Conservation (phyloP, 2,888 invertebrate genomes). For the Melanotus villosus region DNA sequence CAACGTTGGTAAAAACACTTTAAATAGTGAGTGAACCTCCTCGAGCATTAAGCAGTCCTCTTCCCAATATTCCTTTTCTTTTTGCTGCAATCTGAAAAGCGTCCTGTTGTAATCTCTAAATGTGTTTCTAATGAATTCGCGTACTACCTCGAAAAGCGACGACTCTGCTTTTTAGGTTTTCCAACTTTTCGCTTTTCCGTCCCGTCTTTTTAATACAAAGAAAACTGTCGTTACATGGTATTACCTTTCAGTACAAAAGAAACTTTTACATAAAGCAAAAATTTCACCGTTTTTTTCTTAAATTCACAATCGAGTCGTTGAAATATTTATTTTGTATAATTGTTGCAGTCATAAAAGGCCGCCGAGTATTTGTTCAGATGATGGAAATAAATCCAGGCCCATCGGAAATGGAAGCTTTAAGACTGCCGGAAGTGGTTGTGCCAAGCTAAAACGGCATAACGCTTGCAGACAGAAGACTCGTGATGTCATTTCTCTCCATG, state of each 20-base stretch:
- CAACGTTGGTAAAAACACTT: no score
- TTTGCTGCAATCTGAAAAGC: conserved; percentile 5
- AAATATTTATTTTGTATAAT: no score
- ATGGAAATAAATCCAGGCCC: conserved; percentile 54
- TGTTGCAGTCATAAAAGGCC: conserved; percentile 59
- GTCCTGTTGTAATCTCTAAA: conserved; percentile 26
- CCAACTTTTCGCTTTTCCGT: neutral
- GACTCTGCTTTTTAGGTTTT: conserved; percentile 11
- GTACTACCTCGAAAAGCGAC: conserved; percentile 9
- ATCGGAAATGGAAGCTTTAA: conserved; percentile 61
- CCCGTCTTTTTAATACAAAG: neutral
- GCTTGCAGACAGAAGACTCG: conserved; percentile 65
- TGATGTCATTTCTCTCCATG: conserved; percentile 50
- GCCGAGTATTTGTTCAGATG: conserved; percentile 63
- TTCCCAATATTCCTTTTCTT: conserved; percentile 8
- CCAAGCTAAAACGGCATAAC: conserved; percentile 66
- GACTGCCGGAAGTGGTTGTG: conserved; percentile 63
- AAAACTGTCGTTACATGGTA: neutral
- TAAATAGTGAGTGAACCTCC: no score
- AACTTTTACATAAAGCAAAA: neutral
- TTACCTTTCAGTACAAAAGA: no score
- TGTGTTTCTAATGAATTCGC: conserved; percentile 34
- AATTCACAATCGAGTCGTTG: no score
- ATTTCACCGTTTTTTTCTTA: no score
- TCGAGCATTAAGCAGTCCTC: neutral